Evolutionary conservation across 2,113 vertebrate genomes (phyloP).

Genomic region (Myodes glareolus): DNA sequence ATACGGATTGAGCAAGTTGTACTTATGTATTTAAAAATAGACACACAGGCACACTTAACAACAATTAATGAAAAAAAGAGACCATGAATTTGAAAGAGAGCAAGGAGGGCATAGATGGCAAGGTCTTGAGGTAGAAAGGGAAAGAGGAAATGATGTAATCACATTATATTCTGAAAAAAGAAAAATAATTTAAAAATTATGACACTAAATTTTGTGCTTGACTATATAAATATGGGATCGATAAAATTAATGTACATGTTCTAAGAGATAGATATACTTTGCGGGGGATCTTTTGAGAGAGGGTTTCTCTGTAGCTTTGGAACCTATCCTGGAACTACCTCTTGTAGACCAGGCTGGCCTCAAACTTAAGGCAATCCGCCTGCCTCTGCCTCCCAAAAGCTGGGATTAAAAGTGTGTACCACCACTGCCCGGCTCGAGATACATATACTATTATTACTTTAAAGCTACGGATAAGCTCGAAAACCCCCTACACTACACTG

Average conservation of each 20-base stretch:
- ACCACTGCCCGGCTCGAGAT: too few relatives aligned
- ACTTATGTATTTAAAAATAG: not conserved
- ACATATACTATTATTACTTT: not conserved
- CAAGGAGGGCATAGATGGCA: not conserved
- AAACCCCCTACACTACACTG: constrained; percentile 3
- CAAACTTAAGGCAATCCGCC: too few relatives aligned
- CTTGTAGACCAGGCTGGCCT: too few relatives aligned
- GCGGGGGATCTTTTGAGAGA: too few relatives aligned
- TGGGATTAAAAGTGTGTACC: too few relatives aligned
- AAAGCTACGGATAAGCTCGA: constrained; percentile 6
- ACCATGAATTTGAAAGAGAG: not conserved
- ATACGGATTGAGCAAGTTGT: not conserved
- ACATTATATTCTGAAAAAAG: not conserved
- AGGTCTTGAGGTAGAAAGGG: not conserved
- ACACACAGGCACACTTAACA: not conserved
- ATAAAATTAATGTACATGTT: not conserved
- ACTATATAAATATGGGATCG: not conserved
- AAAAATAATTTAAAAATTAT: constrained; percentile 26
- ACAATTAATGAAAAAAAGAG: not conserved
- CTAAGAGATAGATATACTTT: not conserved
- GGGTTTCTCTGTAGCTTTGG: too few relatives aligned
- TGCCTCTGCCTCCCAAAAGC: too few relatives aligned
- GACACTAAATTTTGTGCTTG: not conserved
- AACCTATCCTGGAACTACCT: too few relatives aligned
- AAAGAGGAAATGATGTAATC: not conserved